Evolutionary conservation across 2,888 invertebrate genomes (phyloP).

Genomic region (Ectemnius continuus): DNA sequence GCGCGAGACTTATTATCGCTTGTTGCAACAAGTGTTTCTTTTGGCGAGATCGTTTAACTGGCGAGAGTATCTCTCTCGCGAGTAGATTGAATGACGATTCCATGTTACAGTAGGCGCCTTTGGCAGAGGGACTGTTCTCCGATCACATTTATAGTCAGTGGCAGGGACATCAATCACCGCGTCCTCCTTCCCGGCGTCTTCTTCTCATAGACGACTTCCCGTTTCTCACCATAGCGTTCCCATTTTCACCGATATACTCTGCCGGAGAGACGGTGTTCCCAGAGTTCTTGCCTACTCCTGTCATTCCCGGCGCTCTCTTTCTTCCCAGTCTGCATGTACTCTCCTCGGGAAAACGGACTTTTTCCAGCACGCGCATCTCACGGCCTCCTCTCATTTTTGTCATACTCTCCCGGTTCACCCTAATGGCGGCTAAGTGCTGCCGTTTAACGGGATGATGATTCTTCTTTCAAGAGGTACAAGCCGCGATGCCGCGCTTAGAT

Average conservation of each 20-base stretch:
- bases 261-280: conserved; percentile 25
- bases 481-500: not conserved
- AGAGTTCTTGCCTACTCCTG: conserved; percentile 22
- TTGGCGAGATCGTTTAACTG: too few species aligned
- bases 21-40: not conserved
- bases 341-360: not conserved
- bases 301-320: not conserved
- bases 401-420: not conserved
- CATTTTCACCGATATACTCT: conserved; percentile 31
- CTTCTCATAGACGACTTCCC: conserved; percentile 31
- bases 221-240: conserved; percentile 32
- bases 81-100: conserved; percentile 31
- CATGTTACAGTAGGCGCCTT: conserved; percentile 33
- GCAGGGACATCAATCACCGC: not conserved
- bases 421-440: conserved; percentile 2
- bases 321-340: not conserved
- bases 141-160: conserved; percentile 30
- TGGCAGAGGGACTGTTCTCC: conserved; percentile 6
- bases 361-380: not conserved
- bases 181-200: conserved; percentile 33
- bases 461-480: not conserved
- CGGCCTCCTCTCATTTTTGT: not conserved
- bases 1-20: not conserved
- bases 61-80: too few species aligned
- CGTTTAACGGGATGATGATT: not conserved